Base-by-base conservation (phyloP, 2,797 vertebrate genomes). In the Brachymystax lenok region DNA sequence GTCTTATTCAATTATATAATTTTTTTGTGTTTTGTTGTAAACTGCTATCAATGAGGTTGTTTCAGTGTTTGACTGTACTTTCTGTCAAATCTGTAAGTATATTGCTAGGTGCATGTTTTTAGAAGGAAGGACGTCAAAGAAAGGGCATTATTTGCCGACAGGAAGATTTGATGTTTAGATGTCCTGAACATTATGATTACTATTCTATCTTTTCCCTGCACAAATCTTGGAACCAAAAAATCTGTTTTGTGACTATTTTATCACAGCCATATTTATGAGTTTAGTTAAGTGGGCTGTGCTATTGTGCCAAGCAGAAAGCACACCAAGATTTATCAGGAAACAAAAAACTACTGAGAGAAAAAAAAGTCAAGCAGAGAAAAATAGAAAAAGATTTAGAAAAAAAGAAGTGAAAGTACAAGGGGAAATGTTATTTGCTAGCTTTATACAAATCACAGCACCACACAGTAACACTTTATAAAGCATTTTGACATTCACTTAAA, bases 201-300 rank as follows among this genome's bases (percentile, higher is more conserved):
- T 79, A 76, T 81, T 79, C 88, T 85, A 84, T 88, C 67, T 84
- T 92, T 92, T 92, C 84, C 88, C 92, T 94, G 94, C 92, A 90
- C 91, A 92, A 91, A 93, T 95, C 94, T 95, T 95, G 94, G 94
- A 95, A 94, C 93, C 94, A 95, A 95, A 94, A 90, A 95, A 94
- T 95, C 94, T 95, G 94, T 95, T 95, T 95, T 93, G 93, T 93
- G 86, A 93, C 88, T 93, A 93, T 93, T 91, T 91, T 92, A 92
- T 92, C 85, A 79, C 93, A 93, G 94, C 94, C 94, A 93, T 95
- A 95, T 95, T 95, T 95, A 94, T 95, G 88, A 93, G 56, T 61
- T 93, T 94, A 94, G 91, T 94, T 94, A 95, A 94, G 92, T 91
- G 91, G 90, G 94, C 94, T 95, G 94, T 91, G 90, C 84, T 91